Evolutionary conservation across 2,888 invertebrate species (phyloP).

Genomic region (Prenolepis imparis): DNA sequence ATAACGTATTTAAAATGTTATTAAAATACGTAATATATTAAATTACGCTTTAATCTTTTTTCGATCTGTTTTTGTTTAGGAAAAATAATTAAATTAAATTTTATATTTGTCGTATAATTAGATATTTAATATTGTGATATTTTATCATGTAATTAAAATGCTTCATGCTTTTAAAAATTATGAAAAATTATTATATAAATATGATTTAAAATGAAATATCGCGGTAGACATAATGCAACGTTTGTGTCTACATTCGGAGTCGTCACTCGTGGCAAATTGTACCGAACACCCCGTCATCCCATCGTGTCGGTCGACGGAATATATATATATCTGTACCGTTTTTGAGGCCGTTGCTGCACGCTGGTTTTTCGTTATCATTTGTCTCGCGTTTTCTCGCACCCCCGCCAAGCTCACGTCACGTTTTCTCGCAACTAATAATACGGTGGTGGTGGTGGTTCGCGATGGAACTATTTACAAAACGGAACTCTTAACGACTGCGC

Average conservation of each 20-base stretch:
- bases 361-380: constrained; percentile 32
- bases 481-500: constrained; percentile 56
- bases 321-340: constrained; percentile 52
- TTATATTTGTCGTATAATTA: background rate
- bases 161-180: background rate
- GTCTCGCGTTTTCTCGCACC: constrained; percentile 10
- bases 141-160: background rate
- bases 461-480: constrained; percentile 59
- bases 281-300: background rate
- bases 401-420: constrained; percentile 10
- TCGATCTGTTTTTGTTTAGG: background rate
- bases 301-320: constrained; percentile 58
- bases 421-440: constrained; percentile 24
- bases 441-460: constrained; percentile 17
- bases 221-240: background rate
- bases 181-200: background rate
- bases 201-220: background rate
- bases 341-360: constrained; percentile 68
- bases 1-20: background rate
- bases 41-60: background rate
- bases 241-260: background rate
- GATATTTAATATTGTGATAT: background rate
- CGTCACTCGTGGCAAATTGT: constrained; percentile 3
- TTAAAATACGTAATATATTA: background rate
- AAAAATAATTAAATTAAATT: constrained; percentile 7